These are phyloP conservation scores for Chouioia cunea DNA, from an alignment of 2,888 invertebrate genomes.

Conservation along the genomic window DNA sequence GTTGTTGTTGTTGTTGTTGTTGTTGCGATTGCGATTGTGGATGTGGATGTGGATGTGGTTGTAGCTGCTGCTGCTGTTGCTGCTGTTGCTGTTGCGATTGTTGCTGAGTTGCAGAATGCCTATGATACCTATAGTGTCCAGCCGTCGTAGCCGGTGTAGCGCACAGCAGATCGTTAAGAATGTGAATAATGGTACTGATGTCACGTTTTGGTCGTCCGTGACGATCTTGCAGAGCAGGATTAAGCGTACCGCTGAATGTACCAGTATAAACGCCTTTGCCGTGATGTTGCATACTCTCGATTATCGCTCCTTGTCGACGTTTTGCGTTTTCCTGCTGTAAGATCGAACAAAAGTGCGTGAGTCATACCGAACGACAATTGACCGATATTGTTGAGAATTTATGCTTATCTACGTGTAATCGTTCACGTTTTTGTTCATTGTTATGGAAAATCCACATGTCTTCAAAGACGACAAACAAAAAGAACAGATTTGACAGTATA, in stretches of 20 bases:
- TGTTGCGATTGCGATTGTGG: constrained; percentile 31
- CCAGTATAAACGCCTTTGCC: constrained; percentile 96
- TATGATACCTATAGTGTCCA: constrained; percentile 65
- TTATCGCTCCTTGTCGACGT: constrained; percentile 81
- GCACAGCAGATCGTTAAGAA: constrained; percentile 92
- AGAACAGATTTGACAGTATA: too few species aligned
- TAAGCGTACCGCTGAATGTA: constrained; percentile 94
- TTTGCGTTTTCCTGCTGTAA: constrained; percentile 63
- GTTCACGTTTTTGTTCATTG: too few species aligned
- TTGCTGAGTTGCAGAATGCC: constrained; percentile 58
- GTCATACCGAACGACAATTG: too few species aligned
- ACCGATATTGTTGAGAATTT: too few species aligned
- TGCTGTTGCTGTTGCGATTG: not conserved
- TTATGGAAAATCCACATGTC: too few species aligned
- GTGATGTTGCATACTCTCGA: constrained; percentile 93
- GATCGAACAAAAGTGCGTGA: not conserved
- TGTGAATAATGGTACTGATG: constrained; percentile 95
- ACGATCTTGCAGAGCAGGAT: constrained; percentile 92
- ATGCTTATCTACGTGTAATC: too few species aligned
- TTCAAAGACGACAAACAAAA: too few species aligned
- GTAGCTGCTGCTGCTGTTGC: too few species aligned
- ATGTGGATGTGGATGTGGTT: too few species aligned
- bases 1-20: constrained; percentile 48
- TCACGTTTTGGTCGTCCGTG: constrained; percentile 93
- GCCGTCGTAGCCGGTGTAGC: constrained; percentile 78